Conservation (phyloP, 1,140 invertebrate genomes). For the Choristoneura fumiferana region DNA sequence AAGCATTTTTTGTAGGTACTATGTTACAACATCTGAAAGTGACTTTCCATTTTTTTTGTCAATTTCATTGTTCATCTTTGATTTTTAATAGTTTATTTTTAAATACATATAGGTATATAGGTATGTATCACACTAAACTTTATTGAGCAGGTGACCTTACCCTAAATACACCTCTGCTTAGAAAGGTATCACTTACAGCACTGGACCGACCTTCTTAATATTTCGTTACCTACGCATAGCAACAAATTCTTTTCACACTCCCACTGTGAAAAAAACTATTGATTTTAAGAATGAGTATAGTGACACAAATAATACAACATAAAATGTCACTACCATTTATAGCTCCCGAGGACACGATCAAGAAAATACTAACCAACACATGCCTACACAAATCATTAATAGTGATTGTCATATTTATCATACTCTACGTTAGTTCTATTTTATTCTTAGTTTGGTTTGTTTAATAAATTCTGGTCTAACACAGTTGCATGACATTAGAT, state of each 20-base stretch:
- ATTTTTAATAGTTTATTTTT: too few species aligned
- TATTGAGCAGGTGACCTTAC: conserved; percentile 20
- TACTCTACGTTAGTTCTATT: conserved; percentile 5
- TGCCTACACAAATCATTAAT: conserved; percentile 3
- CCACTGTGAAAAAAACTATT: conserved; percentile 11
- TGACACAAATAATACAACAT: conserved; percentile 25
- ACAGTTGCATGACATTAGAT: neutral
- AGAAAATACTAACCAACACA: conserved; percentile 1
- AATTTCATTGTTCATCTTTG: too few species aligned
- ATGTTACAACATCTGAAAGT: too few species aligned
- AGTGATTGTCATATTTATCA: conserved; percentile 12
- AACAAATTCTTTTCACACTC: conserved; percentile 23
- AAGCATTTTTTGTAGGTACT: too few species aligned
- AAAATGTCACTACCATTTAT: conserved; percentile 20
- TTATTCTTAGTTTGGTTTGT: neutral
- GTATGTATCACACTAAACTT: too few species aligned
- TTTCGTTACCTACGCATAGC: conserved; percentile 34
- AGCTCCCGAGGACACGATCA: neutral
- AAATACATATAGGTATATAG: too few species aligned
- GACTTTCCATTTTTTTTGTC: too few species aligned
- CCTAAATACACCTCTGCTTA: conserved; percentile 49
- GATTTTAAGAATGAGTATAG: conserved; percentile 23
- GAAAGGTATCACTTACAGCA: conserved; percentile 48
- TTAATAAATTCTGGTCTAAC: neutral
- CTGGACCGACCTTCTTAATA: conserved; percentile 46